phyloP scores from a whole-genome alignment of 2,888 invertebrate genomes.

The Acholoe squamosa region DNA sequence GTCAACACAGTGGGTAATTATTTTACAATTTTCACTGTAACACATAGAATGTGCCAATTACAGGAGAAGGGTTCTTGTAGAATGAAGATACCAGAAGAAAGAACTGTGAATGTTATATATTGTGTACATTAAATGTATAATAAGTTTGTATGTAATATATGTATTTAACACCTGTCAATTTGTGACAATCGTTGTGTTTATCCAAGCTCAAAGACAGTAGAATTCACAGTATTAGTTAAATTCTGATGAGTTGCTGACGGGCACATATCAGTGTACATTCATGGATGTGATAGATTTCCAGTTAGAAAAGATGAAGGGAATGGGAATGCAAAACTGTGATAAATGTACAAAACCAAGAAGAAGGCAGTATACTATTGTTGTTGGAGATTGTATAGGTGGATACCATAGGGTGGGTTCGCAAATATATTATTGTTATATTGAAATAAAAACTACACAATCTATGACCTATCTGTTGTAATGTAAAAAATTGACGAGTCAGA shows the following conservation, averaged over 20 bases:
- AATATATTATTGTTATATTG: too few species aligned
- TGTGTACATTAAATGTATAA: neutral
- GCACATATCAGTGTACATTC: neutral
- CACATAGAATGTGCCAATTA: neutral
- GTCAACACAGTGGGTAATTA: neutral
- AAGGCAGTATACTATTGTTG: neutral
- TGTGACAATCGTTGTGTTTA: constrained; percentile 7
- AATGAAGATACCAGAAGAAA: neutral
- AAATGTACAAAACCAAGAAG: neutral
- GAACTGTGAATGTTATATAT: neutral
- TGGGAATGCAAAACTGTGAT: neutral
- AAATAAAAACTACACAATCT: too few species aligned
- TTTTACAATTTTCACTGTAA: neutral
- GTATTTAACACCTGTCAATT: neutral
- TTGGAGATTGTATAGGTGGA: neutral
- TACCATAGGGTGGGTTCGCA: too few species aligned
- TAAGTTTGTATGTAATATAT: neutral
- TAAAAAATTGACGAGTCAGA: too few species aligned
- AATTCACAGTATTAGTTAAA: constrained; percentile 16
- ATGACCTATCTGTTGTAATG: too few species aligned
- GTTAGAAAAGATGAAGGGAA: neutral
- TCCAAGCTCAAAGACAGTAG: neutral
- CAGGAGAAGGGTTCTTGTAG: neutral
- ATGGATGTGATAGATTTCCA: neutral
- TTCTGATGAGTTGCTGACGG: neutral